A percentile compares a stretch with the other conserved stretches of the same genome.
These are phyloP conservation scores for Mungos mungo DNA, from an alignment of 2,113 vertebrate genomes.

Conservation along the genomic window DNA sequence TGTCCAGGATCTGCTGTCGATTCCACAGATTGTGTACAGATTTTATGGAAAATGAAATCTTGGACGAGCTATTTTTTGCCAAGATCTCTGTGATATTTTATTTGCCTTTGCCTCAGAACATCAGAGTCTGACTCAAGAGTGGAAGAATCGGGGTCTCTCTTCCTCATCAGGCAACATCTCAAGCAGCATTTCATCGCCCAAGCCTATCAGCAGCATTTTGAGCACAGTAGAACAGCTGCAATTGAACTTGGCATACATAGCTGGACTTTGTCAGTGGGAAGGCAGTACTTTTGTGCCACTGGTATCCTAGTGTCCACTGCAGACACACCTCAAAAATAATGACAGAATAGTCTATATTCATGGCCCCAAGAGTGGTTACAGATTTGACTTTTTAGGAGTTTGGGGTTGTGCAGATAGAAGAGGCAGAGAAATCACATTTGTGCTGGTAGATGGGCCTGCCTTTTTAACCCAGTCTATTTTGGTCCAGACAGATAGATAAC, in stretches of 20 bases:
- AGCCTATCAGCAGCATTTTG: neutral
- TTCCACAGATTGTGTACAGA: neutral
- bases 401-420: neutral
- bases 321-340: neutral
- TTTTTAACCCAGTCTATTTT: neutral
- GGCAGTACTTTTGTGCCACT: neutral
- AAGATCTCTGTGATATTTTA: neutral
- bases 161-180: neutral
- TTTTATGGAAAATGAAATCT: slow-evolving; percentile 27
- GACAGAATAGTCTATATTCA: neutral
- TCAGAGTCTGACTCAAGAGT: neutral
- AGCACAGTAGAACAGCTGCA: neutral
- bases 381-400: neutral
- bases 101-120: neutral
- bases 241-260: neutral
- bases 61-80: neutral
- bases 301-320: too few relatives aligned
- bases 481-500: neutral
- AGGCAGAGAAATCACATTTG: neutral
- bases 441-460: neutral
- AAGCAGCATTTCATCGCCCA: neutral
- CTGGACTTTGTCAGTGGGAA: neutral
- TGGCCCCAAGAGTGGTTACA: neutral
- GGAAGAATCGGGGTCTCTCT: neutral
- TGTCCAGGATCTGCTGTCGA: neutral